Conservation (phyloP, 2,888 invertebrate genomes). For the Cantharis nigra region DNA sequence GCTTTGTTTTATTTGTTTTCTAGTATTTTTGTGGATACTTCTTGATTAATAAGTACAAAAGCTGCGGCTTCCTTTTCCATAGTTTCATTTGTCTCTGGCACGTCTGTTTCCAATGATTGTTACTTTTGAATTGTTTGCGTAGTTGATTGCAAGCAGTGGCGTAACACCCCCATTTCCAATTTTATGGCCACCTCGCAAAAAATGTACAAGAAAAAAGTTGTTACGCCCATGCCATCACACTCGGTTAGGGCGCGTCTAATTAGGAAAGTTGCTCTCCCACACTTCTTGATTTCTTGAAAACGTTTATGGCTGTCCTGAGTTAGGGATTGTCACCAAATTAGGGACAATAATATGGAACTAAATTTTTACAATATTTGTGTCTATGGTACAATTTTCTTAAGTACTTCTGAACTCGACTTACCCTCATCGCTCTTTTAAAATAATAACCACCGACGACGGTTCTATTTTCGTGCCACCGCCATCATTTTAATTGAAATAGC, state of each 20-base stretch:
- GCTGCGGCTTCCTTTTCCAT: conserved; percentile 23
- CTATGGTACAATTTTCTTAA: not conserved
- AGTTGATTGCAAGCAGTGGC: conserved; percentile 26
- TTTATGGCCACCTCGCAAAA: not conserved
- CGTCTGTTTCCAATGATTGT: conserved; percentile 28
- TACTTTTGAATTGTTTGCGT: conserved; percentile 26
- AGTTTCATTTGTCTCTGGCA: conserved; percentile 30
- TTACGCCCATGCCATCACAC: conserved; percentile 14
- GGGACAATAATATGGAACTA: conserved; percentile 1
- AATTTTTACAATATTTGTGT: not conserved
- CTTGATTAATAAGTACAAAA: conserved; percentile 36
- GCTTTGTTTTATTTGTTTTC: conserved; percentile 12
- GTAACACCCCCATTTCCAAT: not conserved
- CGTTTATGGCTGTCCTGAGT: conserved; percentile 7
- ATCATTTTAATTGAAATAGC: not conserved
- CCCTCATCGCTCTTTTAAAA: not conserved
- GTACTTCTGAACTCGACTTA: not conserved
- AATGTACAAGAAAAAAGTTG: not conserved
- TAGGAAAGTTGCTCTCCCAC: conserved; percentile 28
- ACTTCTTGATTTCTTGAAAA: conserved; percentile 10
- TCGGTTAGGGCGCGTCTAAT: conserved; percentile 11
- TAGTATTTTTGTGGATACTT: conserved; percentile 8
- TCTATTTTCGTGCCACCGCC: not conserved
- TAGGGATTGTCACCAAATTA: conserved; percentile 10
- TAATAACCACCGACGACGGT: not conserved